phyloP scores from a whole-genome alignment of 2,797 vertebrate genomes.

The Rhadinocentrus ornatus region DNA sequence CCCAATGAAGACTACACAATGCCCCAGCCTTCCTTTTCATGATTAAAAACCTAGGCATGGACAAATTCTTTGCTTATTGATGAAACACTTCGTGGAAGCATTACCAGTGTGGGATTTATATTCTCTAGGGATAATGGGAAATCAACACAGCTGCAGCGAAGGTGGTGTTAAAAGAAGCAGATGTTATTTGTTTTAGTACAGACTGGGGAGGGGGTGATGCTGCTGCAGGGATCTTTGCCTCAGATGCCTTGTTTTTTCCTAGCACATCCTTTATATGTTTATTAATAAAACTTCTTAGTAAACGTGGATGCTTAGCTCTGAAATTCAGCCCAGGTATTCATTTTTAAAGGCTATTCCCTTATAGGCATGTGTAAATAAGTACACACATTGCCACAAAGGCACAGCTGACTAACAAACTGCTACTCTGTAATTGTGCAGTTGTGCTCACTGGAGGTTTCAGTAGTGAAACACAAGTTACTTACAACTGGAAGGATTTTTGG shows the following conservation, averaged over 20 bases:
- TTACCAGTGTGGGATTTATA: constrained; percentile 49
- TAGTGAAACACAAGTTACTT: background rate
- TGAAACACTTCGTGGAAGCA: constrained; percentile 57
- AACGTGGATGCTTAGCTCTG: constrained; percentile 11
- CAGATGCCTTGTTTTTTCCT: constrained; percentile 18
- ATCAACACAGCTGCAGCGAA: constrained; percentile 73
- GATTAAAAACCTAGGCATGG: constrained; percentile 27
- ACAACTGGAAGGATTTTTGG: background rate
- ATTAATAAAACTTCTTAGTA: constrained; percentile 31
- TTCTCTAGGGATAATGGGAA: constrained; percentile 69
- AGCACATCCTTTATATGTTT: constrained; percentile 15
- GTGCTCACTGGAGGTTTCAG: background rate
- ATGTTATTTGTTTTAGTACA: constrained; percentile 77
- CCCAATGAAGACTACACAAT: constrained; percentile 19
- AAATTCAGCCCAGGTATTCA: background rate
- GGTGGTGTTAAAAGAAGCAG: constrained; percentile 71
- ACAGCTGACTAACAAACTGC: background rate
- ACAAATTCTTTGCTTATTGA: constrained; percentile 52
- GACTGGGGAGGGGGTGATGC: constrained; percentile 2
- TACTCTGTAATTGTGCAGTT: background rate
- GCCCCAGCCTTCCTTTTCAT: constrained; percentile 23
- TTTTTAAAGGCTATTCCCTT: background rate
- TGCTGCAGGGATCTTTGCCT: constrained; percentile 29
- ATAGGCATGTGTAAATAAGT: background rate
- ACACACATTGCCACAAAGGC: background rate